A percentile compares a stretch with the other conserved stretches of the same genome.
Conservation (phyloP, 2,888 invertebrate genomes). For the Atethmia centrago region DNA sequence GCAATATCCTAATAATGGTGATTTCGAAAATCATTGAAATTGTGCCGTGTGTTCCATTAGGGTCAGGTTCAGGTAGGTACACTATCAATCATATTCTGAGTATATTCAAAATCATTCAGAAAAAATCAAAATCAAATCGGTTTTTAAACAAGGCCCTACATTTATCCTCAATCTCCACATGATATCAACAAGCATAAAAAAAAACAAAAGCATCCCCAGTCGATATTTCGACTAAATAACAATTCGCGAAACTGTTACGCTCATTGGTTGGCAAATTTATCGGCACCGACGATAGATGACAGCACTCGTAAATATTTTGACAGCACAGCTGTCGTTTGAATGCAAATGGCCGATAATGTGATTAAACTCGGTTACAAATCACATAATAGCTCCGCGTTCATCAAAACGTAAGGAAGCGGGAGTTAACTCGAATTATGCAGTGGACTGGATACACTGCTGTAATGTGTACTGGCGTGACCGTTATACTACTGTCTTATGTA, state of each 20-base stretch:
- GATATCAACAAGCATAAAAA: constrained; percentile 21
- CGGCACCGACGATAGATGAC: constrained; percentile 59
- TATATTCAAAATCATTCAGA: too few relatives aligned
- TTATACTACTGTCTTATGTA: constrained; percentile 16
- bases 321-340: constrained; percentile 56
- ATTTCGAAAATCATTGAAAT: too few relatives aligned
- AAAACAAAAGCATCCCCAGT: constrained; percentile 38
- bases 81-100: too few relatives aligned
- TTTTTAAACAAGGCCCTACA: not conserved
- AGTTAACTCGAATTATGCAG: constrained; percentile 47
- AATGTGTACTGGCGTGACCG: constrained; percentile 28
- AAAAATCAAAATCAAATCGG: too few relatives aligned
- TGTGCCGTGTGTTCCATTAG: too few relatives aligned
- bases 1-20: too few relatives aligned
- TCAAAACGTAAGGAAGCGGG: constrained; percentile 61
- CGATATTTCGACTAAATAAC: constrained; percentile 53
- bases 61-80: too few relatives aligned
- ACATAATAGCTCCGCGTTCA: constrained; percentile 58
- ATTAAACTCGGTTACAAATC: constrained; percentile 64
- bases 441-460: constrained; percentile 19
- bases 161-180: not conserved
- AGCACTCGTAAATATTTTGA: constrained; percentile 68
- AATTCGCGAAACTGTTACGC: constrained; percentile 50
- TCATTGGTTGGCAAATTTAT: constrained; percentile 54
- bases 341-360: constrained; percentile 62